Conservation (phyloP, 30 jellyfish, hydroid and myxozoan genomes). For the Cassiopea andromeda region DNA sequence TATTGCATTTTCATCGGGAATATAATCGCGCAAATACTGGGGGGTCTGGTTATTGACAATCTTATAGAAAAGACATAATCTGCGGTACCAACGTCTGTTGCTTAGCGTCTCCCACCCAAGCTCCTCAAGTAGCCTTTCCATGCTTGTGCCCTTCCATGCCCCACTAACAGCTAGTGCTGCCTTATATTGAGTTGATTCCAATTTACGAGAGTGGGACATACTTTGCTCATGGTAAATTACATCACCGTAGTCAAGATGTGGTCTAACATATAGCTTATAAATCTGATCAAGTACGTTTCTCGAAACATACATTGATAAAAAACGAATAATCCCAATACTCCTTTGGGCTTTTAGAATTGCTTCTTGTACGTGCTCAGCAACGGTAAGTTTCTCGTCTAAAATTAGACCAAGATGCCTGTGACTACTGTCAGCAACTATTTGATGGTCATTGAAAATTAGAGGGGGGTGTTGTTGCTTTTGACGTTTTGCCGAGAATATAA, state of each 20-base stretch:
- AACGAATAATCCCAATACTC: not conserved
- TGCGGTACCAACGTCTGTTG: not conserved
- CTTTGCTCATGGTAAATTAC: not conserved
- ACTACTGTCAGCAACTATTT: not conserved
- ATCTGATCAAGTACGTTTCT: too few relatives aligned
- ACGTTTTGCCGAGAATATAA: not conserved
- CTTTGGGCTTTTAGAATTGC: not conserved
- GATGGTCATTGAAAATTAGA: not conserved
- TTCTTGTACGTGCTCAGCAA: not conserved
- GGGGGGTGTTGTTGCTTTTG: not conserved
- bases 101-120: not conserved
- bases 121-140: not conserved
- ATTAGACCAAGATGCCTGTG: not conserved
- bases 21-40: not conserved
- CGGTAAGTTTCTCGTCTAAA: not conserved
- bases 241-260: not conserved
- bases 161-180: not conserved
- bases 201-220: not conserved
- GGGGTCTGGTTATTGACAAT: not conserved
- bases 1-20: not conserved
- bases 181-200: not conserved
- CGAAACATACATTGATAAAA: not conserved
- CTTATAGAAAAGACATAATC: not conserved
- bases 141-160: not conserved
- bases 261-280: too few relatives aligned